A percentile compares a stretch with the other conserved stretches of the same genome.
phyloP scores from a whole-genome alignment of 1,140 invertebrate genomes.

The Formica exsecta region DNA sequence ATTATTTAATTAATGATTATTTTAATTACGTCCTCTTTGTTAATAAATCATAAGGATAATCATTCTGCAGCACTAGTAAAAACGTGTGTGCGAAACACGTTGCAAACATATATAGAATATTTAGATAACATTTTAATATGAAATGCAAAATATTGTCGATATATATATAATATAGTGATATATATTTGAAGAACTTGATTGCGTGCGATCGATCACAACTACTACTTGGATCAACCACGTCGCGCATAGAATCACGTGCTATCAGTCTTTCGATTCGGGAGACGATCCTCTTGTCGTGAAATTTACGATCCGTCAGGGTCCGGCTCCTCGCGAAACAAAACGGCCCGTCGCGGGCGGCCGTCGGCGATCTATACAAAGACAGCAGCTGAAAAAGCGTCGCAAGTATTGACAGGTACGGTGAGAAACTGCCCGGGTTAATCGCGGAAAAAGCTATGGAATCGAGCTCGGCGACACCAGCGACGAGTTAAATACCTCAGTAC shows the following conservation, averaged over 20 bases:
- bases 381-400: slow-evolving; percentile 46
- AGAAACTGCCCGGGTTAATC: slow-evolving; percentile 72
- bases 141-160: background rate
- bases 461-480: slow-evolving; percentile 37
- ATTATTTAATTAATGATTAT: background rate
- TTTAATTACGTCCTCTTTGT: background rate
- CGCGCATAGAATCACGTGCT: slow-evolving; percentile 38
- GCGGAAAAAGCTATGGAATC: slow-evolving; percentile 60
- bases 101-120: no score
- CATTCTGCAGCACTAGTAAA: background rate
- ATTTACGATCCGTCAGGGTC: slow-evolving; percentile 45
- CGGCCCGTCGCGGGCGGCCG: background rate
- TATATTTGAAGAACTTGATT: background rate
- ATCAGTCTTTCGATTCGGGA: background rate
- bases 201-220: background rate
- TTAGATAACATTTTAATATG: no score
- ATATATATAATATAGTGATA: background rate
- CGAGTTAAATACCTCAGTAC: slow-evolving; percentile 66
- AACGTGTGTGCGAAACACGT: background rate
- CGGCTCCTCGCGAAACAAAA: slow-evolving; percentile 22
- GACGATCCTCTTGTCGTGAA: slow-evolving; percentile 23
- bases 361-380: slow-evolving; percentile 48
- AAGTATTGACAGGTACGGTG: slow-evolving; percentile 71
- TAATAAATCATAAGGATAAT: background rate
- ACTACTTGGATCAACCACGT: background rate